These are phyloP conservation scores for Odontesthes bonariensis DNA, from an alignment of 2,113 vertebrate species.

Conservation along the genomic window DNA sequence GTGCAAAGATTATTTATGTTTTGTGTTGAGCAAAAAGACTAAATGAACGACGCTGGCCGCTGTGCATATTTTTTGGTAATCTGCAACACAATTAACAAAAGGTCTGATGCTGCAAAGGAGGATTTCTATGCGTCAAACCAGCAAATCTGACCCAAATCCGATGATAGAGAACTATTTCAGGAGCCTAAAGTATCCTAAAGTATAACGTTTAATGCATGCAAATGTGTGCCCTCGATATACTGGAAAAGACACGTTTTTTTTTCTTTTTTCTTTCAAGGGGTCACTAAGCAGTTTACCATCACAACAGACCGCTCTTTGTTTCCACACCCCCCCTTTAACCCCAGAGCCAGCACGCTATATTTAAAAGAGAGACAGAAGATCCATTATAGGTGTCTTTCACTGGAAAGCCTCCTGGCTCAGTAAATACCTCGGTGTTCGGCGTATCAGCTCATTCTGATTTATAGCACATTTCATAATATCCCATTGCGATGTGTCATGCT, in stretches of 20 bases:
- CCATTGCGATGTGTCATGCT: no score
- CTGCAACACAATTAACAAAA: neutral
- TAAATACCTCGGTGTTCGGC: no score
- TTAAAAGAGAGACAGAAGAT: neutral
- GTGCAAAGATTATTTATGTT: neutral
- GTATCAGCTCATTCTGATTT: no score
- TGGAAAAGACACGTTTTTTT: no score
- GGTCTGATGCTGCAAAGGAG: neutral
- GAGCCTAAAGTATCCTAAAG: neutral
- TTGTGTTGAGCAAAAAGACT: constrained; percentile 1
- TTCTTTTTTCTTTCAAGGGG: neutral
- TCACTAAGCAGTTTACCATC: constrained; percentile 21
- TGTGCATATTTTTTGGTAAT: neutral
- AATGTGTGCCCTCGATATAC: neutral
- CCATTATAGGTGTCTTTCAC: neutral
- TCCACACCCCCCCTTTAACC: neutral
- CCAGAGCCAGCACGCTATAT: neutral
- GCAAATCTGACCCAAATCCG: constrained; percentile 8
- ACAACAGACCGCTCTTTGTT: constrained; percentile 48
- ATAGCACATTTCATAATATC: no score
- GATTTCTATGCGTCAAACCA: constrained; percentile 12
- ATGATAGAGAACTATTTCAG: neutral
- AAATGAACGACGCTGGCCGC: no score
- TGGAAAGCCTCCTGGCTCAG: no score
- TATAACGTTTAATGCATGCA: neutral